Conservation (phyloP, 2,888 invertebrate genomes). For the Chloromyia formosa region DNA sequence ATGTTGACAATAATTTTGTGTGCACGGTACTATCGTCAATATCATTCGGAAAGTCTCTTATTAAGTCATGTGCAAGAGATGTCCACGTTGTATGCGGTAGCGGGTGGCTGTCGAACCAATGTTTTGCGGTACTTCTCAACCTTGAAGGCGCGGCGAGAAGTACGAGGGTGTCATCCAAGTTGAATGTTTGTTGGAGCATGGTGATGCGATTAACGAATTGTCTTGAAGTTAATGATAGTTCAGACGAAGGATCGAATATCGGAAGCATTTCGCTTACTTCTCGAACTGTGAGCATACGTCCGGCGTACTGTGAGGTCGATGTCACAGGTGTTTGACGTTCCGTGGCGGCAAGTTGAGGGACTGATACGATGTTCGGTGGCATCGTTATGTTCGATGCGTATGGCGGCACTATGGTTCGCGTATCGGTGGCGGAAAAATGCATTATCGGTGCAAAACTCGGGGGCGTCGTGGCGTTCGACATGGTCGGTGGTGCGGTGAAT, state of each 20-base stretch:
- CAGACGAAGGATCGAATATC: constrained; percentile 19
- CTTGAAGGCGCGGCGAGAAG: too few relatives aligned
- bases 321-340: constrained; percentile 5
- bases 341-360: background rate
- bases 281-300: background rate
- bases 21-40: too few relatives aligned
- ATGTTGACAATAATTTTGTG: too few relatives aligned
- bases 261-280: background rate
- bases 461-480: background rate
- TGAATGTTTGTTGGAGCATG: too few relatives aligned
- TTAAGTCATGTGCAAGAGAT: too few relatives aligned
- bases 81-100: too few relatives aligned
- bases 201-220: background rate
- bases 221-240: constrained; percentile 40
- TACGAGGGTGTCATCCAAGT: too few relatives aligned
- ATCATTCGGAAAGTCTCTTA: too few relatives aligned
- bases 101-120: too few relatives aligned
- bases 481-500: constrained; percentile 45
- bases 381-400: constrained; percentile 18
- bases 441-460: too few relatives aligned
- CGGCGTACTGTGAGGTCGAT: constrained; percentile 3
- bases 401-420: background rate
- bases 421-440: constrained; percentile 14
- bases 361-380: background rate
- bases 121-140: too few relatives aligned